A percentile compares a stretch with the other conserved stretches of the same genome.
These are phyloP conservation scores for Puma concolor DNA, from an alignment of 2,113 vertebrate genomes.

Conservation along the genomic window DNA sequence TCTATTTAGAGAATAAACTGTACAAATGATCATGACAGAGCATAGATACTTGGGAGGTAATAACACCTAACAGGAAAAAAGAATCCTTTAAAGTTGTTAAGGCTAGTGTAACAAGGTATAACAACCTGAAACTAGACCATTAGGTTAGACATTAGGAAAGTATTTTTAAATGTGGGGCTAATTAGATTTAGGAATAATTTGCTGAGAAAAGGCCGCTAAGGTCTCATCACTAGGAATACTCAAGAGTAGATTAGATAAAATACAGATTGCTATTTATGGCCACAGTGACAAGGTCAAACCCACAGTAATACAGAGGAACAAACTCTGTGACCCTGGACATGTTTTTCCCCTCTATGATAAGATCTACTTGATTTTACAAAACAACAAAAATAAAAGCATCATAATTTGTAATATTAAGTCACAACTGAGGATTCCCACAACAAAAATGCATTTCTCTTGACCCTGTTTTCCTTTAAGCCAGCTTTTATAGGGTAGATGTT, in stretches of 20 bases:
- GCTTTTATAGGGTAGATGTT: constrained; percentile 43
- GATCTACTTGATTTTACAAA: constrained; percentile 60
- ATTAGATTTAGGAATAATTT: constrained; percentile 74
- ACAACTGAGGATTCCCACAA: neutral
- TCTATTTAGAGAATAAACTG: constrained; percentile 35
- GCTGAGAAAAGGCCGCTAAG: constrained; percentile 61
- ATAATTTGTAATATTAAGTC: constrained; percentile 38
- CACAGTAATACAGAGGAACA: constrained; percentile 3
- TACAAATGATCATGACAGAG: neutral
- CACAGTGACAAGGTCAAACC: constrained; percentile 46
- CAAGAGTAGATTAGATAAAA: constrained; percentile 63
- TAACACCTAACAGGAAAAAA: constrained; percentile 48
- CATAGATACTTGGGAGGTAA: neutral
- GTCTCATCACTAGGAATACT: constrained; percentile 46
- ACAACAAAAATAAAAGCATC: constrained; percentile 48
- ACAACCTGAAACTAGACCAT: constrained; percentile 58
- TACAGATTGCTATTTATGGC: constrained; percentile 37
- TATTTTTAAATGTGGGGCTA: constrained; percentile 61
- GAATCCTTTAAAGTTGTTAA: constrained; percentile 58
- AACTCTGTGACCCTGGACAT: neutral
- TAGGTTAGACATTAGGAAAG: constrained; percentile 57
- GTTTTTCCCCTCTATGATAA: neutral
- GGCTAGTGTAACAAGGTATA: constrained; percentile 40
- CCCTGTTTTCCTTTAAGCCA: constrained; percentile 50
- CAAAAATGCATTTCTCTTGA: constrained; percentile 19